These are phyloP conservation scores for Theristicus caerulescens DNA, from an alignment of 2,113 vertebrate species.

Conservation along the genomic window DNA sequence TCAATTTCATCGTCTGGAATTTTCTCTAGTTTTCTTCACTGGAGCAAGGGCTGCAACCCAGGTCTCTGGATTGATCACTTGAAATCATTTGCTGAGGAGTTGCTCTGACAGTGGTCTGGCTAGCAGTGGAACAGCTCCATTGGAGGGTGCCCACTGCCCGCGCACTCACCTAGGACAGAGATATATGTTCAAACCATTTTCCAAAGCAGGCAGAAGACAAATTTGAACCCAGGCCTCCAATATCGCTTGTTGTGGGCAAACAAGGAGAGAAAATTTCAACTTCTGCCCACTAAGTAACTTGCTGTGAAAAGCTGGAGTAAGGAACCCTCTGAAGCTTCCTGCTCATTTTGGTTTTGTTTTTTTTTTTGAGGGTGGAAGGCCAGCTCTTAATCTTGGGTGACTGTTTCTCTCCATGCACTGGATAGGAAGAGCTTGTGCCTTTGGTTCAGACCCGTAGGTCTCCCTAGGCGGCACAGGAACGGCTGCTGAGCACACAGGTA, in stretches of 20 bases:
- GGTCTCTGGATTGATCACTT: not conserved
- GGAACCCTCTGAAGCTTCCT: not conserved
- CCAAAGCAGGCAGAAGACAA: not conserved
- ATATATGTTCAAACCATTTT: not conserved
- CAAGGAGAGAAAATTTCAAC: not conserved
- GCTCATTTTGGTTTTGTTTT: not conserved
- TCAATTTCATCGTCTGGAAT: not conserved
- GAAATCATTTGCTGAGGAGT: not conserved
- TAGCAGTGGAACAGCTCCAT: not conserved
- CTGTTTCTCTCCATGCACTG: not conserved
- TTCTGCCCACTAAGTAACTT: not conserved
- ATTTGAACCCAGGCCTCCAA: not conserved
- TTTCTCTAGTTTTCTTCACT: not conserved
- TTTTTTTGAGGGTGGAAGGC: not conserved
- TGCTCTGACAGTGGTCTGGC: not conserved
- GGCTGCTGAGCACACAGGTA: not conserved
- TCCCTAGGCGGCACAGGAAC: not conserved
- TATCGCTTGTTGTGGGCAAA: not conserved
- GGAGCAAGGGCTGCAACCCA: not conserved
- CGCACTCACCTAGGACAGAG: not conserved
- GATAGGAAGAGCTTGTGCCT: not conserved
- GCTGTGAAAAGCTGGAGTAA: not conserved
- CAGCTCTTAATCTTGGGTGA: not conserved
- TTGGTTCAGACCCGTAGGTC: not conserved
- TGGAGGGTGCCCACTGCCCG: fast-evolving